These are phyloP conservation scores for Phaetusa simplex DNA, from an alignment of 2,113 vertebrate species.

Conservation along the genomic window DNA sequence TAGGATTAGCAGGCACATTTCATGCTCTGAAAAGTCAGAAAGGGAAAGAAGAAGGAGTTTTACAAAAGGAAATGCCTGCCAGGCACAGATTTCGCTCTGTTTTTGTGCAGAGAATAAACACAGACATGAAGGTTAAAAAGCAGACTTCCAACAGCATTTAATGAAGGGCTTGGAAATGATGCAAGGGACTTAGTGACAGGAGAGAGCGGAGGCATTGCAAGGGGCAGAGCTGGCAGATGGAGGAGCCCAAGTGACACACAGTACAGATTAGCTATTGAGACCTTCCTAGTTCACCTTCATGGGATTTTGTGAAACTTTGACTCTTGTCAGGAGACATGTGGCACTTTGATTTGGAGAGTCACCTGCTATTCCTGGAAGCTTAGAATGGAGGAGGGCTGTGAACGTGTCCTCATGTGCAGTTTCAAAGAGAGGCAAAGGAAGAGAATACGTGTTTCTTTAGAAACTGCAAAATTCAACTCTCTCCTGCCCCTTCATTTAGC, in stretches of 20 bases:
- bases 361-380: not conserved
- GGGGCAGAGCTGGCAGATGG: not conserved
- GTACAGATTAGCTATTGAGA: not conserved
- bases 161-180: conserved; percentile 16
- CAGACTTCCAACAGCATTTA: conserved; percentile 35
- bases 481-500: not conserved
- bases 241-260: not conserved
- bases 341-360: not conserved
- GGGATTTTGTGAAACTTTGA: not conserved
- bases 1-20: conserved; percentile 67
- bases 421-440: not conserved
- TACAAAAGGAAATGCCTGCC: conserved; percentile 51
- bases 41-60: conserved; percentile 44
- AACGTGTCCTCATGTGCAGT: not conserved
- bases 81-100: conserved; percentile 40
- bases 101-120: conserved; percentile 55
- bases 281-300: not conserved
- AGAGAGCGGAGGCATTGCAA: not conserved
- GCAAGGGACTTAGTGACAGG: not conserved
- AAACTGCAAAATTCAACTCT: not conserved
- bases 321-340: not conserved
- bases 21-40: conserved; percentile 75
- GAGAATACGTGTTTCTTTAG: not conserved
- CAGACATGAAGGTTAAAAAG: conserved; percentile 44
- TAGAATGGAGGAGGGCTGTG: not conserved